Evolutionary conservation across 1,140 invertebrate species (phyloP).

Genomic region (Lamellibrachia luymesi): DNA sequence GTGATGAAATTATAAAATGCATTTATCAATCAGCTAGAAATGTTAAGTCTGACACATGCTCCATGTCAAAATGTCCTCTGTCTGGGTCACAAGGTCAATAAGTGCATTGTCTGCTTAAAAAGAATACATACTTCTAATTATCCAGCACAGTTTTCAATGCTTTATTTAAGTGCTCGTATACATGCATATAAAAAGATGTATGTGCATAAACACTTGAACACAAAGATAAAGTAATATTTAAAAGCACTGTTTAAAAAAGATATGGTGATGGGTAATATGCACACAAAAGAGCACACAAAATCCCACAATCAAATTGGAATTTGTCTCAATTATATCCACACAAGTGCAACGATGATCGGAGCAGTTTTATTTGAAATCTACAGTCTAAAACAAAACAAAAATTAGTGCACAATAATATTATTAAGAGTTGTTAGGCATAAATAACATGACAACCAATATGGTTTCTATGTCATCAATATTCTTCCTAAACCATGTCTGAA

Average conservation of each 20-base stretch:
- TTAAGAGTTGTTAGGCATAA: background rate
- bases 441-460: background rate
- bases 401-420: background rate
- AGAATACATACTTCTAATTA: background rate
- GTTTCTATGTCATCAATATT: background rate
- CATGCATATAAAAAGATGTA: background rate
- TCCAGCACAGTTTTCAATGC: background rate
- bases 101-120: background rate
- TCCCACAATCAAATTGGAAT: background rate
- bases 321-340: background rate
- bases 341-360: background rate
- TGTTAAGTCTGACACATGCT: background rate
- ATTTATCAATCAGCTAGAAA: background rate
- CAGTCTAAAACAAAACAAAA: background rate
- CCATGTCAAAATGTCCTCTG: background rate
- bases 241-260: background rate
- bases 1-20: background rate
- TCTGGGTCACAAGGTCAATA: background rate
- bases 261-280: background rate
- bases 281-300: background rate
- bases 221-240: background rate
- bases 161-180: background rate
- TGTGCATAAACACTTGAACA: background rate
- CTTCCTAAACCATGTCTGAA: background rate
- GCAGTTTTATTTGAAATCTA: background rate